Evolutionary conservation across 2,888 invertebrate genomes (phyloP).

Genomic region (Apantesis nais): DNA sequence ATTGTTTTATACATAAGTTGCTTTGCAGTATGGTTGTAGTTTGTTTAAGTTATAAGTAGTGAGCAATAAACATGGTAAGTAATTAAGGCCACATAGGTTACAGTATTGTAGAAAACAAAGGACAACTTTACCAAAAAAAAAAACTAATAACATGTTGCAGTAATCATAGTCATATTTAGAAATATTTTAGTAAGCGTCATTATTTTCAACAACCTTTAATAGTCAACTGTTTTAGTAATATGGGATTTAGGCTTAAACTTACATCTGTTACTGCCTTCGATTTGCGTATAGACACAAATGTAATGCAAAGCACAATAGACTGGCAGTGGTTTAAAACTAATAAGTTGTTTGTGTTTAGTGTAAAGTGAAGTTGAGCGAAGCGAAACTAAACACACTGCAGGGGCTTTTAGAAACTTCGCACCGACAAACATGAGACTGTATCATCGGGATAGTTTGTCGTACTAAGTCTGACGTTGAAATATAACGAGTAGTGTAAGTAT

Average conservation of each 20-base stretch:
- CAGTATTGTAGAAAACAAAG: too few species aligned
- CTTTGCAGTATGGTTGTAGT: neutral
- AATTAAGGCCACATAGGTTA: too few species aligned
- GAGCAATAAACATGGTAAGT: too few species aligned
- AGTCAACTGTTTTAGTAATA: too few species aligned
- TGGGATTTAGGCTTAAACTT: neutral
- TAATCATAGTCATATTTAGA: too few species aligned
- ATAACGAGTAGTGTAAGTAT: neutral
- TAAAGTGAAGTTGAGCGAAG: slow-evolving; percentile 20
- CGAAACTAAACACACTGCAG: slow-evolving; percentile 22
- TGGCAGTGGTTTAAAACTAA: slow-evolving; percentile 25
- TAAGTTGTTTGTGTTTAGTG: slow-evolving; percentile 26
- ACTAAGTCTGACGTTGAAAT: slow-evolving; percentile 5
- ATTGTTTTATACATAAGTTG: neutral
- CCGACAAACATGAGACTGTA: slow-evolving; percentile 18
- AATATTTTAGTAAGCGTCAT: too few species aligned
- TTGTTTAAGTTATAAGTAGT: neutral
- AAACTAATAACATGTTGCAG: too few species aligned
- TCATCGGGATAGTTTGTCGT: slow-evolving; percentile 6
- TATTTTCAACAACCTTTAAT: too few species aligned
- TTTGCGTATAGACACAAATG: slow-evolving; percentile 18
- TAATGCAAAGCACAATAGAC: slow-evolving; percentile 15
- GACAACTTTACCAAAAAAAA: too few species aligned
- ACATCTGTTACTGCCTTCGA: slow-evolving; percentile 17
- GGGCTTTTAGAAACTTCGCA: slow-evolving; percentile 25